A percentile compares a stretch with the other conserved stretches of the same genome.
Conservation (phyloP, 1,140 invertebrate species). For the Ceratosolen fusciceps region DNA sequence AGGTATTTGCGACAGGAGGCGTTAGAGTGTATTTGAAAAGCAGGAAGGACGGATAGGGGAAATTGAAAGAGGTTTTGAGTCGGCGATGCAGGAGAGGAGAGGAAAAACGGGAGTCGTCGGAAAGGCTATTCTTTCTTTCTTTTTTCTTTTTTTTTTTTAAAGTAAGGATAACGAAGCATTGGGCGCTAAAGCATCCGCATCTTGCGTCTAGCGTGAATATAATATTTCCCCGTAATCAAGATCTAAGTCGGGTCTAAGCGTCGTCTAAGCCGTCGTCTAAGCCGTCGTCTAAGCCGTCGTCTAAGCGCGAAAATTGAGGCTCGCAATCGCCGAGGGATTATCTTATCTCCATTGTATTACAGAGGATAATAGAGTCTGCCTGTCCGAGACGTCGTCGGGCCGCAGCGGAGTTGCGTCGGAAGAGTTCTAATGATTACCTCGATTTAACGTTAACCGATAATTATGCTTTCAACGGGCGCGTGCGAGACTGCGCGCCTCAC, state of each 20-base stretch:
- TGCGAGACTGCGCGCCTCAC: neutral
- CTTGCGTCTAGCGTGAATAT: neutral
- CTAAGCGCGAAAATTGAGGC: neutral
- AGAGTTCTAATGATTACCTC: constrained; percentile 20
- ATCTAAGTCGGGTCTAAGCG: no score
- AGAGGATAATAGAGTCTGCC: constrained; percentile 5
- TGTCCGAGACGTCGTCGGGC: neutral
- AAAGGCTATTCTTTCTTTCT: no score
- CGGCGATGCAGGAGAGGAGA: no score
- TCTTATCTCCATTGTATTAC: constrained; percentile 14
- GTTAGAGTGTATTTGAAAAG: no score
- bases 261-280: no score
- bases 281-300: no score
- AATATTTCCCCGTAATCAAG: neutral
- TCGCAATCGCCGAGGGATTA: constrained; percentile 4
- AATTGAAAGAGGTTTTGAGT: no score
- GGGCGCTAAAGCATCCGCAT: neutral
- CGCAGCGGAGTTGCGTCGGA: neutral
- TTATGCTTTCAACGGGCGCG: constrained; percentile 15
- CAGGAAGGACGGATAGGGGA: no score
- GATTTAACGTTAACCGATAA: constrained; percentile 16
- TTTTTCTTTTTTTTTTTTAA: no score
- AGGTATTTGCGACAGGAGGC: no score
- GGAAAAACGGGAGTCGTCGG: no score
- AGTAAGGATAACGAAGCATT: neutral